Evolutionary conservation across 2,888 invertebrate genomes (phyloP), one percentile per base, ranked within the genome.

Genomic region (Conchocele bisecta): DNA sequence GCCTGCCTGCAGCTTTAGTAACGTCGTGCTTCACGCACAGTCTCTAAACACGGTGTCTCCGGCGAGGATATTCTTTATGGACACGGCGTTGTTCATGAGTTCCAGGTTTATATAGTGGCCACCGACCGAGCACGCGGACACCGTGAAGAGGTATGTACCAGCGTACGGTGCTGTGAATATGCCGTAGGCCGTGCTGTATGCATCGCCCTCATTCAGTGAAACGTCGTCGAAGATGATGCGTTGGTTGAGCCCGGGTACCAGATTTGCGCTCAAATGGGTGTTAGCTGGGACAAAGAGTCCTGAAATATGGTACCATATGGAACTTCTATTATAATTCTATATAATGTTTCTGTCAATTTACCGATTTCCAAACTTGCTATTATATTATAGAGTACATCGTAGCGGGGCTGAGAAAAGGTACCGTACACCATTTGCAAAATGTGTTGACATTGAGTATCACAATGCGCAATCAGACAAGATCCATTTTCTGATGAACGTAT

Each of bases 111-210:
- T 60, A 20, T 20, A n/a, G 26, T 60, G 60, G 7, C 3, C 2
- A 5, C 1, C n/a, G 4, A 26, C 15, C 4, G 35, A 35, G 51
- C 60, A 60, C 11, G 29, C 41, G 17, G n/a, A 33, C 13, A 60
- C 17, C 1, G 60, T 39, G 29, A 60, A 60, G 11, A 60, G 50
- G 20, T 60, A 60, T 24, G 50, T 60, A 26, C 60, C 60, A 22
- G 39, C 29, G 13, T 51, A n/a, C 9, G 60, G 48, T 6, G 60
- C 29, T 1, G 44, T 17, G 28, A 60, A 50, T n/a, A 28, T 60
- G 5, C 60, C 60, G 35, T 60, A 51, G 9, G 13, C 35, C 29
- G 24, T 24, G 22, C 28, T 59, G 48, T 59, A 59, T n/a, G 59
- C 59, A 33, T 59, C 48, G 17, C 59, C 59, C 11, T 26, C n/a